These are phyloP conservation scores for Plodia interpunctella DNA, from an alignment of 1,140 invertebrate species.

Conservation along the genomic window DNA sequence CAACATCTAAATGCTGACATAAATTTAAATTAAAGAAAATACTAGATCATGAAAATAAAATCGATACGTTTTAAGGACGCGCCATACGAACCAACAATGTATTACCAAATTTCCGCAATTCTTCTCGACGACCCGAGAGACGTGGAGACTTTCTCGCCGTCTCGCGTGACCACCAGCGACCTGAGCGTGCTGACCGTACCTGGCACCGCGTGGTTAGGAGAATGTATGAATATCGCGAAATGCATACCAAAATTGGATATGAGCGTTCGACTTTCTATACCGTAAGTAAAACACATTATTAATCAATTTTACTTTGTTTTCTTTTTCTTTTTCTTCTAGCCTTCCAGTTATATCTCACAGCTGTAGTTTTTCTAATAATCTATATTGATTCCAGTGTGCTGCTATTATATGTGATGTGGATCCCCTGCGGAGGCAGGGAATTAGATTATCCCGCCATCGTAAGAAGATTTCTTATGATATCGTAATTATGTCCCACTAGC, in stretches of 20 bases:
- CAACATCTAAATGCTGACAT: too few relatives aligned
- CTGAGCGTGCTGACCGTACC: slow-evolving; percentile 16
- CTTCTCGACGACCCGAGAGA: slow-evolving; percentile 18
- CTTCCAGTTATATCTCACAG: too few relatives aligned
- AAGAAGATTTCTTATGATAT: too few relatives aligned
- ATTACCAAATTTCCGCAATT: slow-evolving; percentile 26
- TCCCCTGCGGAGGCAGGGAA: too few relatives aligned
- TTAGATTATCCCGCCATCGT: too few relatives aligned
- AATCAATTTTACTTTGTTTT: too few relatives aligned
- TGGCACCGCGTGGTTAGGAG: slow-evolving; percentile 21
- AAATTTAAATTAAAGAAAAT: too few relatives aligned
- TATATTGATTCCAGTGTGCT: too few relatives aligned
- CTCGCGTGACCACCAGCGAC: slow-evolving; percentile 25
- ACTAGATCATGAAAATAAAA: too few relatives aligned
- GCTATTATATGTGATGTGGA: too few relatives aligned
- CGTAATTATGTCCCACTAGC: too few relatives aligned
- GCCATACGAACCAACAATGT: slow-evolving; percentile 24
- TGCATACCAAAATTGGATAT: slow-evolving; percentile 2
- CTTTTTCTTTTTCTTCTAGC: not conserved
- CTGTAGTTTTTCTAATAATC: too few relatives aligned
- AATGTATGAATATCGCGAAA: slow-evolving; percentile 20
- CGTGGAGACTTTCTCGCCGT: not conserved
- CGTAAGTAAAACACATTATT: slow-evolving; percentile 3
- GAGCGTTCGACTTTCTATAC: not conserved
- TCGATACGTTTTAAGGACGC: slow-evolving; percentile 24